Evolutionary conservation across 2,797 vertebrate species (phyloP).

Genomic region (Garrulus glandarius): DNA sequence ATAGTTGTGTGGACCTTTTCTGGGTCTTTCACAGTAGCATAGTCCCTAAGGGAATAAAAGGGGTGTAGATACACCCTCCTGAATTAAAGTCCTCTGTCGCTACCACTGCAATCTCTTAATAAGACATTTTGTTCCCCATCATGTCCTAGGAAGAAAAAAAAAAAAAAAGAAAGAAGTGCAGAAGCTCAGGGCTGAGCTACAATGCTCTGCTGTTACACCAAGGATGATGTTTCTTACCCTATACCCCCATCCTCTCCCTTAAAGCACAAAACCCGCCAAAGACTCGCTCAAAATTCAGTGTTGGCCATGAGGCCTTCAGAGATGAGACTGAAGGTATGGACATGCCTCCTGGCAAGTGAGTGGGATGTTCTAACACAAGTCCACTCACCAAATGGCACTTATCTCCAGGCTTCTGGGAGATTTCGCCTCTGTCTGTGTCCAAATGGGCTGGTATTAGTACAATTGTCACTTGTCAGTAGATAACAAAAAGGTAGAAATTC

Average conservation of each 20-base stretch:
- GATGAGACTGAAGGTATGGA: background rate
- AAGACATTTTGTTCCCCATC: background rate
- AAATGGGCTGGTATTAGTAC: background rate
- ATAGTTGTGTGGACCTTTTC: background rate
- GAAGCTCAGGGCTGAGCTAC: background rate
- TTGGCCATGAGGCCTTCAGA: fast-evolving
- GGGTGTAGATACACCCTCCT: background rate
- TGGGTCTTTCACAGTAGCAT: background rate
- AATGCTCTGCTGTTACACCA: background rate
- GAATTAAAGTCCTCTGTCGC: background rate
- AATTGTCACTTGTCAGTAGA: background rate
- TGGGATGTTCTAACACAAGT: background rate
- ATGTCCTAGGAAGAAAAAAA: background rate
- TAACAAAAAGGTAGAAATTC: background rate
- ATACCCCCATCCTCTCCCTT: background rate
- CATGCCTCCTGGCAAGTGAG: background rate
- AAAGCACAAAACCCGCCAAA: background rate
- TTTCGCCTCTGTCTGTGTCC: background rate
- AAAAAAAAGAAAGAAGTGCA: background rate
- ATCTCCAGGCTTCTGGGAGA: background rate
- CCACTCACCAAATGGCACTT: background rate
- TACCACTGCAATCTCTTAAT: background rate
- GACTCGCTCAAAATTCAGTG: background rate
- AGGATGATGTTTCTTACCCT: background rate
- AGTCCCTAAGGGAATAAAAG: background rate